These are phyloP conservation scores for Lymantria monacha DNA, from an alignment of 2,888 invertebrate species.

Conservation along the genomic window DNA sequence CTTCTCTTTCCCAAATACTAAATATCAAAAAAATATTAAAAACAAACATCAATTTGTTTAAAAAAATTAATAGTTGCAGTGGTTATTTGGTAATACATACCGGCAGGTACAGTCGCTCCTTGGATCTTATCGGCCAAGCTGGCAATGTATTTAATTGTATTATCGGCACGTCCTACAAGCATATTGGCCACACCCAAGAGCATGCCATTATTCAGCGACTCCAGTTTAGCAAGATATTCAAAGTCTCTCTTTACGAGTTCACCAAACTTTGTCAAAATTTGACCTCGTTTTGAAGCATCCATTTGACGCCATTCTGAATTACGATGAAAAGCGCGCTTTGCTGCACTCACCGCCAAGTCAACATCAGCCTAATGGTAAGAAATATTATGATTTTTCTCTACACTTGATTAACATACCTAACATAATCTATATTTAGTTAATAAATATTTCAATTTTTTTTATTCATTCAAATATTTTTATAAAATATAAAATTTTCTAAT, in stretches of 20 bases:
- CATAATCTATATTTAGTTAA: neutral
- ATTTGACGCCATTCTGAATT: conserved; percentile 89
- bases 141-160: conserved; percentile 87
- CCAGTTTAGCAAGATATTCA: conserved; percentile 70
- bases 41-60: no score
- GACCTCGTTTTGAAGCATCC: conserved; percentile 90
- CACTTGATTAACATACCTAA: neutral
- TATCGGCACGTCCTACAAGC: conserved; percentile 42
- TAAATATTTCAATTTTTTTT: no score
- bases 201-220: conserved; percentile 96
- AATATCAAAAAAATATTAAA: no score
- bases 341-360: conserved; percentile 89
- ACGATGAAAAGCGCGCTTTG: conserved; percentile 83
- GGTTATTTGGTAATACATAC: neutral
- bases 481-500: no score
- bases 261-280: conserved; percentile 86
- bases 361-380: conserved; percentile 74
- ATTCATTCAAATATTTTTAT: no score
- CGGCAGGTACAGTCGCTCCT: conserved; percentile 7
- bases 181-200: conserved; percentile 63
- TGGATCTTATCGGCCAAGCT: conserved; percentile 90
- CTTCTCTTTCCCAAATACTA: no score
- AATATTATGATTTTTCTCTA: neutral
- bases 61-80: no score
- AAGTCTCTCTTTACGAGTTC: conserved; percentile 88